These are phyloP conservation scores for Phasia obesa DNA, from an alignment of 2,888 invertebrate genomes.

Conservation along the genomic window DNA sequence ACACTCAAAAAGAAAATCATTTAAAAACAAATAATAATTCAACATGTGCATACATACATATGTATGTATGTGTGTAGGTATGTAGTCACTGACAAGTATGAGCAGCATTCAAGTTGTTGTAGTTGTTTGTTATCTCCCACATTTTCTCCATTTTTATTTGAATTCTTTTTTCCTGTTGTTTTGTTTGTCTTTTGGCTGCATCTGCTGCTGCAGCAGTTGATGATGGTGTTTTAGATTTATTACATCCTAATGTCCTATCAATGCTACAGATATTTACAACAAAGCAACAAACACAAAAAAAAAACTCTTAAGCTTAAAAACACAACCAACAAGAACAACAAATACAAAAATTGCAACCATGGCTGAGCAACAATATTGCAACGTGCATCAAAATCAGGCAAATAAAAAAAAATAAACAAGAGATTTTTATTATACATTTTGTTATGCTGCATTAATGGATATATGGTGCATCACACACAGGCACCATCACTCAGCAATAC, in stretches of 20 bases:
- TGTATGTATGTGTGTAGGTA: neutral
- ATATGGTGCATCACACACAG: conserved; percentile 37
- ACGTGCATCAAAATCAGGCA: conserved; percentile 34
- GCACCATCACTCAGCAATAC: conserved; percentile 57
- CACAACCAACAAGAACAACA: conserved; percentile 31
- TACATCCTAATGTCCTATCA: conserved; percentile 71
- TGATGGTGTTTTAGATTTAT: conserved; percentile 71
- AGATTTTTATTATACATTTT: conserved; percentile 69
- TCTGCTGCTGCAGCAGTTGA: conserved; percentile 46
- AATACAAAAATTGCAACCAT: conserved; percentile 49
- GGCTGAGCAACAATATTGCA: conserved; percentile 56
- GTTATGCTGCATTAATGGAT: conserved; percentile 72
- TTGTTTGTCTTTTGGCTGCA: conserved; percentile 35
- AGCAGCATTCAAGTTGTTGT: neutral
- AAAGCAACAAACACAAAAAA: conserved; percentile 37
- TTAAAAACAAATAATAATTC: conserved; percentile 12
- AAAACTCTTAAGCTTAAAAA: conserved; percentile 23
- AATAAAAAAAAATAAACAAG: conserved; percentile 48
- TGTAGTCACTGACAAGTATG: neutral
- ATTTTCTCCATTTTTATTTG: conserved; percentile 62
- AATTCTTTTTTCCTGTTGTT: conserved; percentile 3
- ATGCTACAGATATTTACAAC: conserved; percentile 65
- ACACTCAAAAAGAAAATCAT: neutral
- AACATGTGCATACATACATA: no score
- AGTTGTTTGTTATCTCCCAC: conserved; percentile 4